These are phyloP conservation scores for Polypedilum pembai DNA, from an alignment of 1,140 invertebrate species.

Conservation along the genomic window DNA sequence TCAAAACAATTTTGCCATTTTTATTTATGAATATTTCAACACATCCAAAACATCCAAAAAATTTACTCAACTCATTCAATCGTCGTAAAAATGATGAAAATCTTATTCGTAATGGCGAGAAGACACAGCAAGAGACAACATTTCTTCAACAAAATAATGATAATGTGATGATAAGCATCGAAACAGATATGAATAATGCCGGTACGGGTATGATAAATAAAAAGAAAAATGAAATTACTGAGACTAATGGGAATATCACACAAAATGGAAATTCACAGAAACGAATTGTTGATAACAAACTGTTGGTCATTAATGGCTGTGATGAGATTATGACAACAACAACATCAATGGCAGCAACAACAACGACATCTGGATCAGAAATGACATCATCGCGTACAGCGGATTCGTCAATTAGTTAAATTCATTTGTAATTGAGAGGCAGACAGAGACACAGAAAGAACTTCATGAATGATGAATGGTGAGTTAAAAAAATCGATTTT, in stretches of 20 bases:
- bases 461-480: background rate
- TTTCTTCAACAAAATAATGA: background rate
- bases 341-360: too few species aligned
- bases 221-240: background rate
- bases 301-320: background rate
- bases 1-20: constrained; percentile 75
- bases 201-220: background rate
- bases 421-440: background rate
- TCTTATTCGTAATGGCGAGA: background rate
- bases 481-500: background rate
- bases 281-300: background rate
- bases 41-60: constrained; percentile 21
- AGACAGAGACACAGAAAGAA: background rate
- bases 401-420: constrained; percentile 21
- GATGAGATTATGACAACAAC: background rate
- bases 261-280: constrained; percentile 12
- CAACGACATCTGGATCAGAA: background rate
- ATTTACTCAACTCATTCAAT: background rate
- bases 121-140: background rate
- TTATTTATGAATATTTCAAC: constrained; percentile 41
- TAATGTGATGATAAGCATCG: constrained; percentile 11
- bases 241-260: background rate
- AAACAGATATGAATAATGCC: constrained; percentile 1
- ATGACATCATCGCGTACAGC: background rate
- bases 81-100: background rate